phyloP scores from a whole-genome alignment of 2,888 invertebrate species.

The Frankliniella intonsa region DNA sequence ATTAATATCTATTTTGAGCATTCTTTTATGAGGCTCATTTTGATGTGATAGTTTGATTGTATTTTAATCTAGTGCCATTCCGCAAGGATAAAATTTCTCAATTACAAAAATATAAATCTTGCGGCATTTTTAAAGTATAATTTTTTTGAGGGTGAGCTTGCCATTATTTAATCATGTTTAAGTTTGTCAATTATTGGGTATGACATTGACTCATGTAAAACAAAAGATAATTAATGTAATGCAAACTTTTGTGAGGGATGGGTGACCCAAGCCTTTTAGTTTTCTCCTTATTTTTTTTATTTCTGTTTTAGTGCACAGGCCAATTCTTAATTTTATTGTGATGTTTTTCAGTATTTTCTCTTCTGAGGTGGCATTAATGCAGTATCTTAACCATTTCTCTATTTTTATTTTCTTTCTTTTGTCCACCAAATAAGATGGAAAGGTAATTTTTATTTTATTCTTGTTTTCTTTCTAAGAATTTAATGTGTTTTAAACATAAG shows the following conservation, averaged over 20 bases:
- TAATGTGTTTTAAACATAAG: conserved; percentile 59
- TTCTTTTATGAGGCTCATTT: neutral
- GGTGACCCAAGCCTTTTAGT: neutral
- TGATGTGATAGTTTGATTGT: conserved; percentile 1
- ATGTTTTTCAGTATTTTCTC: conserved; percentile 1
- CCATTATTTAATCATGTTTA: neutral
- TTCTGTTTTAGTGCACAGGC: neutral
- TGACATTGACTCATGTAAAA: neutral
- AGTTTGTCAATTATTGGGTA: conserved; percentile 31
- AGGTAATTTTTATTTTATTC: conserved; percentile 20
- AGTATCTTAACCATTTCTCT: conserved; percentile 30
- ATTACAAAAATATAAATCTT: neutral
- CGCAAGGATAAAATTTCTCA: neutral
- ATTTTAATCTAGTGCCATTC: conserved; percentile 3
- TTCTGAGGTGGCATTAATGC: neutral
- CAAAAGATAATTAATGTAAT: neutral
- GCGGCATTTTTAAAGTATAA: neutral
- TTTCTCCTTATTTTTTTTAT: neutral
- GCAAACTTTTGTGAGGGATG: neutral
- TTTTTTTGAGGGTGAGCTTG: conserved; percentile 31
- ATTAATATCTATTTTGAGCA: neutral
- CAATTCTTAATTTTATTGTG: conserved; percentile 1
- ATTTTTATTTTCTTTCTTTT: conserved; percentile 29
- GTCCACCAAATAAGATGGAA: neutral
- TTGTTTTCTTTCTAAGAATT: conserved; percentile 36